These are phyloP conservation scores for Empidonax alnorum DNA, from an alignment of 2,113 vertebrate genomes.

Conservation along the genomic window DNA sequence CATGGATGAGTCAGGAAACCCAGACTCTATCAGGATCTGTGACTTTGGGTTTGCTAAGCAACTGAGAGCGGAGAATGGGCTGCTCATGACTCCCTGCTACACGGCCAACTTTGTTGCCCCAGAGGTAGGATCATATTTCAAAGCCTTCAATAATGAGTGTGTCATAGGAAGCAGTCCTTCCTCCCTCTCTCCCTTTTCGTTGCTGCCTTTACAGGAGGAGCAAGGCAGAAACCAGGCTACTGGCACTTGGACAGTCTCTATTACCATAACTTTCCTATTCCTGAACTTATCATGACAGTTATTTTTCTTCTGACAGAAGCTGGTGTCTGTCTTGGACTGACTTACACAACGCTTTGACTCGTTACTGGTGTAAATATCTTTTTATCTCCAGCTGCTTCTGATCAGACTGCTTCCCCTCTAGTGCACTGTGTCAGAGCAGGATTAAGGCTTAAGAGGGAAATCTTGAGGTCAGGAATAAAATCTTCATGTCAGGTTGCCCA, in stretches of 20 bases:
- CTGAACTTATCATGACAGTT: not conserved
- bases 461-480: not conserved
- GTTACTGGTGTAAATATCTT: not conserved
- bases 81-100: conserved; percentile 97
- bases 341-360: not conserved
- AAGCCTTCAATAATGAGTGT: rapidly evolving
- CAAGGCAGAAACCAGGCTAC: not conserved
- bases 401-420: not conserved
- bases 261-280: not conserved
- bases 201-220: not conserved
- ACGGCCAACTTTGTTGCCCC: conserved; percentile 95
- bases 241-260: not conserved
- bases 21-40: conserved; percentile 91
- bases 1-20: conserved; percentile 88
- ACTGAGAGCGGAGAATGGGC: conserved; percentile 90
- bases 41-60: conserved; percentile 96
- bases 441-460: not conserved
- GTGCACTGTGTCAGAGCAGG: not conserved
- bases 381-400: not conserved
- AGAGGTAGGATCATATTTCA: conserved; percentile 77
- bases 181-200: not conserved
- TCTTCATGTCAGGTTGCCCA: not conserved
- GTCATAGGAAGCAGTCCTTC: not conserved
- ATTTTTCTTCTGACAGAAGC: not conserved
- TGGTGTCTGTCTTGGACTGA: not conserved